Evolutionary conservation across 1,140 invertebrate genomes (phyloP), one percentile per base, ranked within the genome.

Genomic region (Eurosta solidaginis): DNA sequence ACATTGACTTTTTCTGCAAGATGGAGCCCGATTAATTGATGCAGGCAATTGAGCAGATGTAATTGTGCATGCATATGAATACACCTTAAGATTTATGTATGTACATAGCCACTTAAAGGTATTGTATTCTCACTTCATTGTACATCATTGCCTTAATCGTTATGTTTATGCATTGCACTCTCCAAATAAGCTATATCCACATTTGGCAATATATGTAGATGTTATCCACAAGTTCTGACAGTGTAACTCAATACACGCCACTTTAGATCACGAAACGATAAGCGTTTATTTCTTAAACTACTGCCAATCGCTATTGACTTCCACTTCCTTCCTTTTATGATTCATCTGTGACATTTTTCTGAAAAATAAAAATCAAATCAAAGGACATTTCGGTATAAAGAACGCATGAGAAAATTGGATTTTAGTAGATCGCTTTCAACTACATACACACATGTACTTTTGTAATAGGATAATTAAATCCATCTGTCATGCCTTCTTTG

Each of bases 1-100:
- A 68, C 33, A 68, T 68, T 68, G 59, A 68, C 59, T 68, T 68
- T 68, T 68, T 68, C 59, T 68, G 59, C 59, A 68, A 40, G 59
- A 68, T 36, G 45, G 59, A 68, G 33, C 36, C 29, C 36, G 33
- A 20, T 68, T 40, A 68, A 68, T 68, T 68, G 36, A 68, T 68
- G 59, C 59, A 10, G 36, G 59, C 59, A 68, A 68, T 68, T 68
- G 59, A 68, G 59, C 59, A 68, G 59, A 68, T 68, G 59, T 9
- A 68, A 68, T 36, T 7, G 10, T 3, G 12, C 54, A 59, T 2
- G 54, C 22, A 20, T n/a, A 17, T 6, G 40, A 10, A 52, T 68
- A 12, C 29, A 63, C 22, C 4, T 9, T 17, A 20, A 20, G 29
- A n/a, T 63, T 20, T 36, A 17, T 6, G 29, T 17, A 33, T n/a